Conservation (phyloP, 2,888 invertebrate genomes). For the Drosophila vallismaia region DNA sequence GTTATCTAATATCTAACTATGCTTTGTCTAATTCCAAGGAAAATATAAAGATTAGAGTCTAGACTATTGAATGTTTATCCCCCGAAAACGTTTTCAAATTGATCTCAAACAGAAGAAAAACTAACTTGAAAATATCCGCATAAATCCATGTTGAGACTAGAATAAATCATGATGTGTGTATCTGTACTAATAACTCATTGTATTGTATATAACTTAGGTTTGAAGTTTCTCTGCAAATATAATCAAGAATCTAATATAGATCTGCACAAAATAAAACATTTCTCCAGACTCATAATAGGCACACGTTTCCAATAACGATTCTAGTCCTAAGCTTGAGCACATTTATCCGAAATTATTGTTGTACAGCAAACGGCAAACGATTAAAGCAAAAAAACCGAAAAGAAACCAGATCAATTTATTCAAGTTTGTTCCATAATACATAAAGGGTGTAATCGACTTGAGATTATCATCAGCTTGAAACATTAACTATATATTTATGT, state of each 20-base stretch:
- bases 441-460: conserved; percentile 19
- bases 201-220: conserved; percentile 25
- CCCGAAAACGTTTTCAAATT: conserved; percentile 57
- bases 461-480: conserved; percentile 30
- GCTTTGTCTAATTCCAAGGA: conserved; percentile 27
- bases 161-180: conserved; percentile 3
- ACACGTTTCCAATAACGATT: conserved; percentile 32
- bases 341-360: conserved; percentile 22
- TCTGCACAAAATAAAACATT: conserved; percentile 33
- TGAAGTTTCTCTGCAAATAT: conserved; percentile 24
- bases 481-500: neutral
- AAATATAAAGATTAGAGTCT: conserved; percentile 17
- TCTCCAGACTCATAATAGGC: conserved; percentile 18
- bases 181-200: conserved; percentile 10
- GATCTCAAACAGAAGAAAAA: conserved; percentile 56
- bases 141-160: conserved; percentile 5
- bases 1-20: conserved; percentile 36
- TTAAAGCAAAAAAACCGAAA: conserved; percentile 5
- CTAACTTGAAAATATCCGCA: conserved; percentile 9
- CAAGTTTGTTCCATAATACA: conserved; percentile 4
- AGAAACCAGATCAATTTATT: conserved; percentile 7
- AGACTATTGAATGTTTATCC: conserved; percentile 20
- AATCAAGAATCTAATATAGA: conserved; percentile 42
- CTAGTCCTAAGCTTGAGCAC: conserved; percentile 55
- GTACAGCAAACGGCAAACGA: conserved; percentile 6